Percentiles rank a stretch among this genome's conserved stretches.
Conservation (phyloP, 1,140 invertebrate genomes). For the Drosophila pruinosa region DNA sequence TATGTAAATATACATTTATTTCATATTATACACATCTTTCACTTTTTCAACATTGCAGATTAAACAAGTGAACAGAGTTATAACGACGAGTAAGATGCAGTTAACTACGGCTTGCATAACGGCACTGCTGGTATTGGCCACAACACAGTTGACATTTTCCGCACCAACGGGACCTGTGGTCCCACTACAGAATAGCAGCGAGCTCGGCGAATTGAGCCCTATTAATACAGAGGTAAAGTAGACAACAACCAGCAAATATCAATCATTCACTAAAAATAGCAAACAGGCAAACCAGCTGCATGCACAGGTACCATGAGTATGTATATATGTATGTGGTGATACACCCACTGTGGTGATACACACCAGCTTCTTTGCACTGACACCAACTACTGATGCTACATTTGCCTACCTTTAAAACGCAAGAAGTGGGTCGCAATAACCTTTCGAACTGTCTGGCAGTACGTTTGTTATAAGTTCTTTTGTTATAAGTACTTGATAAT, state of each 20-base stretch:
- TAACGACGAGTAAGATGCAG: slow-evolving; percentile 38
- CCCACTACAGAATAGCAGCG: slow-evolving; percentile 47
- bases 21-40: background rate
- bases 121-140: slow-evolving; percentile 44
- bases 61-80: background rate
- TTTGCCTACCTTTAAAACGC: no score
- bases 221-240: slow-evolving; percentile 78
- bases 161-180: slow-evolving; percentile 41
- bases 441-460: background rate
- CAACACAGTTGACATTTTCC: slow-evolving; percentile 33
- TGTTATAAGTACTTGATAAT: background rate
- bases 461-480: background rate
- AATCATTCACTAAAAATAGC: no score
- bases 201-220: slow-evolving; percentile 73
- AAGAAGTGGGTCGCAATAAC: no score
- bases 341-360: no score
- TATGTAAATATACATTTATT: no score
- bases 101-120: slow-evolving; percentile 49
- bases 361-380: no score
- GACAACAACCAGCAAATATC: background rate
- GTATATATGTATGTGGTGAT: no score
- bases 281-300: background rate
- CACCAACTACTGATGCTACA: no score
- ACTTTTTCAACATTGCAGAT: background rate
- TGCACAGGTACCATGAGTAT: no score